Evolutionary conservation across 2,113 vertebrate species (phyloP).

Genomic region (Brevimyrus niger): DNA sequence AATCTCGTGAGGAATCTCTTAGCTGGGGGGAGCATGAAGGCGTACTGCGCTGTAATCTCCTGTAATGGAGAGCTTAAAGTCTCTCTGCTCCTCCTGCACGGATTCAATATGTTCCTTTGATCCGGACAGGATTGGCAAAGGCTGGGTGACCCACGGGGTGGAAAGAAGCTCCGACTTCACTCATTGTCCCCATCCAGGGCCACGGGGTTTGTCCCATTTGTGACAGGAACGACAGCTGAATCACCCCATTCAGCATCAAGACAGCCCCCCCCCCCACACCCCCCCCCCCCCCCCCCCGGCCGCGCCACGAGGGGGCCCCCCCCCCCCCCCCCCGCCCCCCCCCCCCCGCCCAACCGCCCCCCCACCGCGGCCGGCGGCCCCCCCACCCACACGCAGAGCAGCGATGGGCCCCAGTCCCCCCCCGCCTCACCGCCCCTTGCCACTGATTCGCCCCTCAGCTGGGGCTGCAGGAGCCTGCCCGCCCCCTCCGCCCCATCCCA

Average conservation of each 20-base stretch:
- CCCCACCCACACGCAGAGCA: slow-evolving; percentile 42
- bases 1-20: background rate
- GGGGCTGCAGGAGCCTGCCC: slow-evolving; percentile 57
- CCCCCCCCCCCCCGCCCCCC: too few relatives aligned
- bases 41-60: background rate
- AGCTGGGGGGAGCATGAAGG: background rate
- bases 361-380: too few relatives aligned
- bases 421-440: slow-evolving; percentile 43
- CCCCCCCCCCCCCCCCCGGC: too few relatives aligned
- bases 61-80: background rate
- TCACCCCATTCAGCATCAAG: slow-evolving; percentile 33
- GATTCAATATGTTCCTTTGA: slow-evolving; percentile 17
- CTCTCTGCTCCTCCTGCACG: background rate
- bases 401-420: slow-evolving; percentile 32
- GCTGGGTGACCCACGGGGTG: slow-evolving; percentile 31
- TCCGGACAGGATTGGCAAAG: slow-evolving; percentile 24
- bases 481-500: too few relatives aligned
- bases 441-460: slow-evolving; percentile 48
- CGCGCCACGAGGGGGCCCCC: too few relatives aligned
- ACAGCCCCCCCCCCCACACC: background rate
- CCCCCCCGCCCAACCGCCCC: too few relatives aligned
- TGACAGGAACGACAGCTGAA: slow-evolving; percentile 33
- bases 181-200: slow-evolving; percentile 36
- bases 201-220: slow-evolving; percentile 2
- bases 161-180: slow-evolving; percentile 25